Base-by-base conservation (phyloP, 2,797 vertebrate species). In the Psittacula echo region DNA sequence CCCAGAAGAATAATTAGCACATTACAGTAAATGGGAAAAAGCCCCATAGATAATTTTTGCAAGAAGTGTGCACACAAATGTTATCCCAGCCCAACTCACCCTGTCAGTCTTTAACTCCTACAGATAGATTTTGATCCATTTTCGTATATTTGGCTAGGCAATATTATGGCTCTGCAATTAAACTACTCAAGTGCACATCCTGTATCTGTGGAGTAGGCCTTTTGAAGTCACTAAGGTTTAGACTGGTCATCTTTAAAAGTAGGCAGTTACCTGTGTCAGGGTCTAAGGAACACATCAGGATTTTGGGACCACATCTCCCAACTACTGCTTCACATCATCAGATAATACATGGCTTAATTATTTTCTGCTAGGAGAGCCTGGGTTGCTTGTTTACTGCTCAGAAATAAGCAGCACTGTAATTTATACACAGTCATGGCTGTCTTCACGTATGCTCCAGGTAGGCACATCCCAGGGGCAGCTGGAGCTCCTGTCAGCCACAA, bases 281-380 rank as follows among this genome's bases (percentile, higher is more conserved):
- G 45, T 62, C 62, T 20, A 66, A 48, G 41, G 64, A 44, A 20
- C 18, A 13, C 17, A 19, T 23, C 16, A 4, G 60, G 22, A 14
- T 32, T 67, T 74, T 61, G 22, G 44, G 32, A 61, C 17, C 19
- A 19, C 5, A 6, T 20, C 27, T 75, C 39, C 77, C 26, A 81
- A 41, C 17, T 54, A 5, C 22, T 27, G 21, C 64, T 48, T 79
- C 30, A 41, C 0, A 0, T 11, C 21, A 21, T 8, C 4, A 0
- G 37, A 14, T 22, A 7, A 75, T 20, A 42, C 34, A 20, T 0
- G 1, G 53, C 56, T 44, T 51, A 62, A 54, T 7, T 9, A 1
- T 29, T 22, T 77, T 61, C 41, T 29, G 48, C 53, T 16, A 10
- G 56, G 70, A 76, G 76, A 62, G 7, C 44, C 65, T 7, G 61